phyloP scores from a whole-genome alignment of 1,140 invertebrate species.

The Yoshiicerus persimilis region DNA sequence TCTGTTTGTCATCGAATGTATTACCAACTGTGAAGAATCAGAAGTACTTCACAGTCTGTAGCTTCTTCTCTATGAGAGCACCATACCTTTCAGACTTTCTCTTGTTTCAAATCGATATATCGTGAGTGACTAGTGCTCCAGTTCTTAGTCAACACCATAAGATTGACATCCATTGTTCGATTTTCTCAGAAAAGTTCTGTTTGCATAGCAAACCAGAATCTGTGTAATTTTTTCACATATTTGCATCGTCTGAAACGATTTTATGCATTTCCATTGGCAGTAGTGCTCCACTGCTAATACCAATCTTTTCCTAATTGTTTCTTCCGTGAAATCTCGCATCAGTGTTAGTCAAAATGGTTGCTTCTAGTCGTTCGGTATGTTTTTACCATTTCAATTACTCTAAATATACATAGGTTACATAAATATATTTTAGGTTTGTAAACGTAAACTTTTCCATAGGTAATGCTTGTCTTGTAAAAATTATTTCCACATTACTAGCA shows the following conservation, averaged over 20 bases:
- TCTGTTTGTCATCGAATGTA: neutral
- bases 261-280: neutral
- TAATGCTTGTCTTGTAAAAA: neutral
- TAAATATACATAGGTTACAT: too few relatives aligned
- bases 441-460: neutral
- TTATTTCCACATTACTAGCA: neutral
- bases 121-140: neutral
- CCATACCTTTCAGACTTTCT: neutral
- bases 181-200: neutral
- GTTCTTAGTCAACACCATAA: neutral
- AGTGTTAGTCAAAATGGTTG: conserved; percentile 13
- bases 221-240: neutral
- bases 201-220: neutral
- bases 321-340: neutral
- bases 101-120: neutral
- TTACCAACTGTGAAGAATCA: neutral
- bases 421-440: too few relatives aligned
- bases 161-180: neutral
- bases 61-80: neutral
- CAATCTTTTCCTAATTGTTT: neutral
- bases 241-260: neutral
- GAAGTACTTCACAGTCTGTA: neutral
- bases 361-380: conserved; percentile 33
- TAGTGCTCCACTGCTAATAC: neutral
- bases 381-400: neutral